Percentiles rank a stretch among this genome's conserved stretches.
phyloP scores from a whole-genome alignment of 2,888 invertebrate genomes.

The Drosophila kanekoi region DNA sequence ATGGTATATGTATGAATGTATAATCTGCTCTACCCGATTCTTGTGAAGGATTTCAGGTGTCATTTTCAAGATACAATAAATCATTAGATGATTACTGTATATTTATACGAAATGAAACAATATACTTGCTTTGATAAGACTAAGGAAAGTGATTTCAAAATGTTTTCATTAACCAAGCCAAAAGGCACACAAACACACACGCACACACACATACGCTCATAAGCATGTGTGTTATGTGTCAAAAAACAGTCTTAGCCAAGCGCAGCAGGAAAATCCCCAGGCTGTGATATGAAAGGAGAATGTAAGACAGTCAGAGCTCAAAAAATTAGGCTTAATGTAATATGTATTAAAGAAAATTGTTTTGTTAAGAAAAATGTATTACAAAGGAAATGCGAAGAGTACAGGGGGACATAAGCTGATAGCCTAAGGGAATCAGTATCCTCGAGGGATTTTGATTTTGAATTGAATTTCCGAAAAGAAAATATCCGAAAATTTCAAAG shows the following conservation, averaged over 20 bases:
- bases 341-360: slow-evolving; percentile 59
- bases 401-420: not conserved
- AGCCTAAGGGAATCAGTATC: not conserved
- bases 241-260: slow-evolving; percentile 18
- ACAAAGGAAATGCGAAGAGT: slow-evolving; percentile 7
- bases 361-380: slow-evolving; percentile 13
- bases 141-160: slow-evolving; percentile 37
- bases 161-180: slow-evolving; percentile 32
- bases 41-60: not conserved
- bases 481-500: too few relatives aligned
- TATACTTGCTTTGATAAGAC: slow-evolving; percentile 20
- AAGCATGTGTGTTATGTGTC: slow-evolving; percentile 14
- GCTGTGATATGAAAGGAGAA: slow-evolving; percentile 10
- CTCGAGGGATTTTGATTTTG: slow-evolving; percentile 15
- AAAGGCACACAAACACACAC: slow-evolving; percentile 12
- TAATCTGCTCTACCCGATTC: not conserved
- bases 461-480: not conserved
- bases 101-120: not conserved
- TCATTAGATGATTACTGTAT: slow-evolving; percentile 13
- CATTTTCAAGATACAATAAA: slow-evolving; percentile 19
- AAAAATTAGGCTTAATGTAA: slow-evolving; percentile 56
- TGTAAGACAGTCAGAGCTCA: not conserved
- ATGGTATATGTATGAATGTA: too few relatives aligned
- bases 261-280: slow-evolving; percentile 49
- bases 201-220: not conserved